Evolutionary conservation across 1,140 invertebrate genomes (phyloP), one percentile per base, ranked within the genome.

Genomic region (Drosophila chauvacae): DNA sequence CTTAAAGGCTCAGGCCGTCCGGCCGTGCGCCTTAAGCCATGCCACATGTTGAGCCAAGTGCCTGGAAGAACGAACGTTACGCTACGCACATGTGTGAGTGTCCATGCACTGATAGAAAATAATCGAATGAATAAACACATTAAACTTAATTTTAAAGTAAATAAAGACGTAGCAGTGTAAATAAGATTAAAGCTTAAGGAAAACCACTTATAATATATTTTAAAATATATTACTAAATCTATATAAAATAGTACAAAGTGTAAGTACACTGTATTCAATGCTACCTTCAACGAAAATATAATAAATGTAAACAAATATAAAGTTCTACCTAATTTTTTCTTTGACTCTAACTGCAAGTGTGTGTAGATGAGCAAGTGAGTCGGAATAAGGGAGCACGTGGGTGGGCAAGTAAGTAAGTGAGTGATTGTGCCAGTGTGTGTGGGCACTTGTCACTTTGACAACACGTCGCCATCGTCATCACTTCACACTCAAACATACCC

Each of bases 1-100:
- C 84, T 88, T 90, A 84, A 90, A 81, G 84, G 80, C 84, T 87
- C 83, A 87, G 80, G 53, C 68, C 55, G 76, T 83, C 80, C 83
- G 81, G 84, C 80, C 84, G 84, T 80, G 62, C 78, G 84, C 66
- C 80, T 87, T 88, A 88, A 87, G 84, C 84, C 76, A 78, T 80
- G 84, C 83, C 84, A 86, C 84, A 86, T 86, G 83, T 77, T 73
- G 77, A 77, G 56, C 48, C 68, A 77, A 62, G 71, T 71, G 62
- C 55, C 50, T 66, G 69, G 41, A 60, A 73, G 47, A 65, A 50
- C n/a, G 61, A 71, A 56, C 64, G 75, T 78, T 75, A 75, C 70
- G 68, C 45, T 58, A 53, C 51, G 78, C 79, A 71, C 62, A 81
- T 81, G 75, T 75, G 75, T 23, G 48, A 37, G 33, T 35, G 50